These are phyloP conservation scores for Lichenostomus cassidix DNA, from an alignment of 2,113 vertebrate genomes.

Conservation along the genomic window DNA sequence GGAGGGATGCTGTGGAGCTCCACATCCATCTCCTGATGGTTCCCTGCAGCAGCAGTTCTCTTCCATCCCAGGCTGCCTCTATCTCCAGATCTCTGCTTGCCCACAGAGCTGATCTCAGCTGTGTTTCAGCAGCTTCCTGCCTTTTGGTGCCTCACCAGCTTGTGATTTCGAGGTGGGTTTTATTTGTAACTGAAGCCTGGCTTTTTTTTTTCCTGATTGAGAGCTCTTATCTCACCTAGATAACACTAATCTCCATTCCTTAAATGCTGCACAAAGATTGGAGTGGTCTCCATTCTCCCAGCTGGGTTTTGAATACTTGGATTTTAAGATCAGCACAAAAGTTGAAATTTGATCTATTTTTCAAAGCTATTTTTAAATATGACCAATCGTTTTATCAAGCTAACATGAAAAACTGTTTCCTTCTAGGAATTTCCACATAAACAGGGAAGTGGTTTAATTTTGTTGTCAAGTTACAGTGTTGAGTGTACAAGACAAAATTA, in stretches of 20 bases:
- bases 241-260: not conserved
- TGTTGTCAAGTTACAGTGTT: slow-evolving; percentile 5
- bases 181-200: not conserved
- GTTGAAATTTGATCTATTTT: not conserved
- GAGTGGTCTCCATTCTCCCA: not conserved
- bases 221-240: slow-evolving; percentile 10
- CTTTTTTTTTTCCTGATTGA: not conserved
- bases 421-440: slow-evolving; percentile 41
- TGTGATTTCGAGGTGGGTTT: not conserved
- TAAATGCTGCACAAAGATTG: not conserved
- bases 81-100: not conserved
- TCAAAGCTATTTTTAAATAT: not conserved
- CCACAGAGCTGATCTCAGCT: not conserved
- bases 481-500: slow-evolving; percentile 45
- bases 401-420: not conserved
- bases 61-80: fast-evolving
- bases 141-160: not conserved
- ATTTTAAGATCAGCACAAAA: not conserved
- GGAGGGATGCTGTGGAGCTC: not conserved
- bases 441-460: slow-evolving; percentile 25
- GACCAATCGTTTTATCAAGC: not conserved
- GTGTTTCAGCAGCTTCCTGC: not conserved
- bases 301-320: not conserved
- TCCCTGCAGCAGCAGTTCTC: fast-evolving
- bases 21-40: fast-evolving